Evolutionary conservation across 2,113 vertebrate genomes (phyloP), one percentile per base, ranked within the genome.

Genomic region (Limnothrissa miodon): DNA sequence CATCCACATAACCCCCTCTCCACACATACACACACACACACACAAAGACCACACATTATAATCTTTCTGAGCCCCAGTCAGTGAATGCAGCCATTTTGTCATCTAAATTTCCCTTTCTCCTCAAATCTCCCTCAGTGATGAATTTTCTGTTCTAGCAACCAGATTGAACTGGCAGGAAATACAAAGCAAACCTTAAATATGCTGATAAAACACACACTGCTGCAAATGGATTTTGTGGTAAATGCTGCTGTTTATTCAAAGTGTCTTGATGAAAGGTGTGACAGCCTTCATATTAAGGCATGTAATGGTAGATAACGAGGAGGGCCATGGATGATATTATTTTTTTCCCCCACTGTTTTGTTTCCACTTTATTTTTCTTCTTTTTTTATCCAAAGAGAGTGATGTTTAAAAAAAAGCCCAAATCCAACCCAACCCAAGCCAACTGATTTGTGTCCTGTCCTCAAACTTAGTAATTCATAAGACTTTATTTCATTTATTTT

Each of bases 161-260:
- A 82, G 83, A 87, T 81, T 81, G 78, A 87, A 81, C 81, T 46
- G 79, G 78, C 80, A 70, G 53, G 70, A 80, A 56, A 83, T 78
- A 83, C 81, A 87, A 80, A 80, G 70, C 80, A 86, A 85, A 85
- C 83, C 84, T 85, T 83, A 85, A 81, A 83, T 82, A 83, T 85
- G 45, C 78, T 86, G 82, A 87, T 86, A 86, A 89, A 89, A 84
- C 82, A 82, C 70, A 9, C 79, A 87, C 78, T 88, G 83, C 82
- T 82, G 82, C 82, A 85, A 85, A 86, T 83, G 66, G 83, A 83
- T 85, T 86, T 84, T 84, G 81, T 44, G 80, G 79, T 78, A 81
- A 66, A 84, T 39, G 39, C 80, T 62, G 81, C n/a, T 79, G 70
- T 85, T 86, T 81, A 81, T 86, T 85, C 74, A 44, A 62, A 80